Evolutionary conservation across 2,113 vertebrate genomes (phyloP).

Genomic region (Dermatemys mawii): DNA sequence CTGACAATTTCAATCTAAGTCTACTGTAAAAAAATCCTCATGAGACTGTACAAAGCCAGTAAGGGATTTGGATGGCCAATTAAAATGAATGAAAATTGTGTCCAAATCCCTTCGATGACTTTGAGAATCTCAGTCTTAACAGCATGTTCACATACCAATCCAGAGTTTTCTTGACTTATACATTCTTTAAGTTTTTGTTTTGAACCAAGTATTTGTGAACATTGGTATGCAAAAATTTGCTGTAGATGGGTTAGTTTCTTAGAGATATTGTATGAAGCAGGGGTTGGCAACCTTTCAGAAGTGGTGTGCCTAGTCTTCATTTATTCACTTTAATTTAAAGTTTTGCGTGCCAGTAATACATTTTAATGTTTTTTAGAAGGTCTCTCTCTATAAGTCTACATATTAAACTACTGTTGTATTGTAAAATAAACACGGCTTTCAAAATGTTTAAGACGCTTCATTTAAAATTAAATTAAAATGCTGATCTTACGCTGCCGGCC

Average conservation of each 20-base stretch:
- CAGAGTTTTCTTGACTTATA: not conserved
- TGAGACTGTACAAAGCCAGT: not conserved
- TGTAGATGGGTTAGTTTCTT: constrained; percentile 20
- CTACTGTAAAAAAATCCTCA: not conserved
- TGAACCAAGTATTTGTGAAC: not conserved
- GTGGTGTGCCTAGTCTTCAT: too few relatives aligned
- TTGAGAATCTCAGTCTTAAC: not conserved
- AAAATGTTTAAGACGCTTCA: too few relatives aligned
- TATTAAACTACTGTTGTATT: too few relatives aligned
- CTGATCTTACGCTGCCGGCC: too few relatives aligned
- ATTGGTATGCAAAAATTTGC: not conserved
- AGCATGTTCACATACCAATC: not conserved
- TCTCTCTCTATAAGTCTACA: too few relatives aligned
- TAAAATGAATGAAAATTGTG: not conserved
- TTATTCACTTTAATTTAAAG: too few relatives aligned
- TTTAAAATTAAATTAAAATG: too few relatives aligned
- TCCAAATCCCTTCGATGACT: not conserved
- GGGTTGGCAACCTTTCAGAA: too few relatives aligned
- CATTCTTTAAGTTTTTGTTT: not conserved
- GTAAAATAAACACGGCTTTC: too few relatives aligned
- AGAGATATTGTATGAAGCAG: not conserved
- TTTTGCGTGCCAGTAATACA: too few relatives aligned
- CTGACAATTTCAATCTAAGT: not conserved
- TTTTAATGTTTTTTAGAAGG: too few relatives aligned
- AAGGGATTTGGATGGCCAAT: rapidly evolving